These are phyloP conservation scores for Chinchilla lanigera DNA, from an alignment of 2,113 vertebrate genomes.

Conservation along the genomic window DNA sequence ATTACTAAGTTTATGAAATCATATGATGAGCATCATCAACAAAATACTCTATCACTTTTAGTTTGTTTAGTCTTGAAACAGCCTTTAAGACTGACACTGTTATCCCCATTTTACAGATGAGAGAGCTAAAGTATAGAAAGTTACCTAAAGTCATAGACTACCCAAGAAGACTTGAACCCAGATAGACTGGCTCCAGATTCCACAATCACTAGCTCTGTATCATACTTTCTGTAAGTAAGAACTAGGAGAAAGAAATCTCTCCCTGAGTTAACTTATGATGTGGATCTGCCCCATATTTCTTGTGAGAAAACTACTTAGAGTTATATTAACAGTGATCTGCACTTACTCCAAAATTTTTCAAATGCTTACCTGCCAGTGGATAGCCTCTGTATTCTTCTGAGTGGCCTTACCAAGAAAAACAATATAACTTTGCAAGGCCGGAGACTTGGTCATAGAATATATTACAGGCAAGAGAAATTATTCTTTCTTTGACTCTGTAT, in stretches of 20 bases:
- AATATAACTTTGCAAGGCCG: constrained; percentile 79
- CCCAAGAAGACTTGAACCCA: background rate
- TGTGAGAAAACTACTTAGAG: constrained; percentile 58
- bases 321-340: constrained; percentile 71
- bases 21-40: background rate
- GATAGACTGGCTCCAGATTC: background rate
- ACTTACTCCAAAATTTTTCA: constrained; percentile 78
- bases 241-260: background rate
- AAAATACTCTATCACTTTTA: background rate
- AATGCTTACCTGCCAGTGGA: constrained; percentile 77
- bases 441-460: constrained; percentile 58
- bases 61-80: background rate
- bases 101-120: background rate
- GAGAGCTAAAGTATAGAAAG: background rate
- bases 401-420: constrained; percentile 69
- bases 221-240: background rate
- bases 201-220: background rate
- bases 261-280: background rate
- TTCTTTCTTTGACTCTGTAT: constrained; percentile 54
- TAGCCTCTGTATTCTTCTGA: constrained; percentile 72
- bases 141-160: background rate
- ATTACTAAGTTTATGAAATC: background rate
- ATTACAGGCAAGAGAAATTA: constrained; percentile 74
- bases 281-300: background rate
- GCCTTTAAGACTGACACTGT: background rate